Evolutionary conservation across 2,113 vertebrate species (phyloP).

Genomic region (Zosterops hypoxanthus): DNA sequence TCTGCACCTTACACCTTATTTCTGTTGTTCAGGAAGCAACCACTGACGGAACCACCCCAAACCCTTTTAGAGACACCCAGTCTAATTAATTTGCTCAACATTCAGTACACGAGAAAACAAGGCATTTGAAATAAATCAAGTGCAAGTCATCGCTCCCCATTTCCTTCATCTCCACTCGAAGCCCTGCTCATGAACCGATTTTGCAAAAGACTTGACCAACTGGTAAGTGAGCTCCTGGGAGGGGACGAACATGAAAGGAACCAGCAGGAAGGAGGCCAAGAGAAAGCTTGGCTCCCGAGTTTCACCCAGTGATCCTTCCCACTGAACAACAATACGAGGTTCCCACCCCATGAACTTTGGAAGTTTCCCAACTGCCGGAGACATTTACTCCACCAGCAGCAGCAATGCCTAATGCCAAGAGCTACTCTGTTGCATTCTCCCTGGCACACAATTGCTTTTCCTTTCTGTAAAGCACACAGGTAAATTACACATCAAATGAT

Average conservation of each 20-base stretch:
- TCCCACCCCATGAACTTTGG: conserved; percentile 25
- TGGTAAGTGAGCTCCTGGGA: conserved; percentile 1
- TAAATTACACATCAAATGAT: not conserved
- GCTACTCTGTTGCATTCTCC: not conserved
- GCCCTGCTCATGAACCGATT: not conserved
- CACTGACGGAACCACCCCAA: not conserved
- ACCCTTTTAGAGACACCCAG: not conserved
- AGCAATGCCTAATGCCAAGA: not conserved
- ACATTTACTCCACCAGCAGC: not conserved
- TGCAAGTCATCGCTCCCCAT: not conserved
- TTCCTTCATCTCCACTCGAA: not conserved
- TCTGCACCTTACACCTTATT: not conserved
- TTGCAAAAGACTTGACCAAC: conserved; percentile 14
- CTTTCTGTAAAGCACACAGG: not conserved
- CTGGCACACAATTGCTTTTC: not conserved
- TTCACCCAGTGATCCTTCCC: conserved; percentile 16
- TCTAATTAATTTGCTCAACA: not conserved
- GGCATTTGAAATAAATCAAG: not conserved
- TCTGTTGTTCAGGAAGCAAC: not conserved
- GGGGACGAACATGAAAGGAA: not conserved
- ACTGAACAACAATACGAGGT: not conserved
- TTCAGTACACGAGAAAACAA: not conserved
- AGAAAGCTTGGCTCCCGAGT: not conserved
- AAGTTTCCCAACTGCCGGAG: conserved; percentile 28
- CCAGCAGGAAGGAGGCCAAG: not conserved